Base-by-base conservation (phyloP, 1,140 invertebrate genomes). In the Brachionus koreanus region DNA sequence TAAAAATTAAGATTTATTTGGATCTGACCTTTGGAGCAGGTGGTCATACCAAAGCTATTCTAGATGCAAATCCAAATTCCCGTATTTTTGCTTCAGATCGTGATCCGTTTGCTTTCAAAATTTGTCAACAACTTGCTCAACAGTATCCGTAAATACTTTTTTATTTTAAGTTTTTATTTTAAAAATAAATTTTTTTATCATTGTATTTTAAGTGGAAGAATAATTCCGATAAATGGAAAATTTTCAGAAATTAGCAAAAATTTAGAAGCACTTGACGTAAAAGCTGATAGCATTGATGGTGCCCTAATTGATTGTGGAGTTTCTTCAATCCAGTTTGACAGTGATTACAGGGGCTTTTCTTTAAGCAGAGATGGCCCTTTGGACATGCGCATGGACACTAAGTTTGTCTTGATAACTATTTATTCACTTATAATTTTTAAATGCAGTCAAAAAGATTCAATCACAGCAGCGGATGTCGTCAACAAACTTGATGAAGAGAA, bases 301-400 rank as follows among this genome's bases (percentile, higher is more conserved):
- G 42, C 42, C 19, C n/a, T 82, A 33, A 42, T 82, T 25, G 82
- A 82, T 52, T 69, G 42, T 39, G 82, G 82, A 23, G 42, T 93
- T 87, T 98, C 95, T 4, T 95, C 94, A 0, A 97, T 97, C 94
- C 96, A 98, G 88, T 92, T 96, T 86, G 93, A 97, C 86, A 89
- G 90, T 85, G 88, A 91, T 2, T 89, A 91, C 16, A 90, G 96
- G 86, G 96, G 96, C 5, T 98, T 98, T 89, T 92, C 93, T 12
- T 84, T 97, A 0, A 92, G 91, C 63, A 91, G 91, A 63, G 91
- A 96, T 90, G 95, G 94, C 0, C 93, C 93, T 7, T 89, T 98
- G 65, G 96, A 98, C 86, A 98, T 98, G 96, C 90, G 96, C 86
- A 98, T 98, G 96, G 94, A 96, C 89, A 91, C 92, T 2, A 88